A percentile compares a stretch with the other conserved stretches of the same genome.
phyloP scores from a whole-genome alignment of 2,888 invertebrate species.

The Andrena minutula region DNA sequence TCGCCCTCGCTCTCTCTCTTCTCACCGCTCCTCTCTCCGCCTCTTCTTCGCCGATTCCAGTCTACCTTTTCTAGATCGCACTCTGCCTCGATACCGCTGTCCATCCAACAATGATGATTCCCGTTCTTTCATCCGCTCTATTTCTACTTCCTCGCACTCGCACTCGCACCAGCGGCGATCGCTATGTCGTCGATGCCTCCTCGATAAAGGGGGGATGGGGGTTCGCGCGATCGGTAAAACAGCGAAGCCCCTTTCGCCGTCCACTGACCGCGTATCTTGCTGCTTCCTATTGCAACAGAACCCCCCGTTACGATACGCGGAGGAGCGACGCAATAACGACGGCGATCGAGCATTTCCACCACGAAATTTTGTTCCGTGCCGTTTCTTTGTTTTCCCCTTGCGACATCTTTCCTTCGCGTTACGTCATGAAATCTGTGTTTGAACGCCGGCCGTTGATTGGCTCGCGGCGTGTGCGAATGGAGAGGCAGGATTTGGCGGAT shows the following conservation, averaged over 20 bases:
- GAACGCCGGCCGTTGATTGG: slow-evolving; percentile 34
- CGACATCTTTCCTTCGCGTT: slow-evolving; percentile 21
- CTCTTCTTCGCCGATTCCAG: slow-evolving; percentile 38
- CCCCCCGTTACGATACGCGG: background rate
- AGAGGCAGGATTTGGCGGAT: background rate
- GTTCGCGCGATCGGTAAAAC: slow-evolving; percentile 56
- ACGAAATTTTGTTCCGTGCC: slow-evolving; percentile 15
- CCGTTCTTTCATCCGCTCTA: slow-evolving; percentile 62
- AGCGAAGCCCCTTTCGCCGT: slow-evolving; percentile 25
- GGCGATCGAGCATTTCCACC: slow-evolving; percentile 9
- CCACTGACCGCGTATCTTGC: background rate
- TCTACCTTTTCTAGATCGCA: slow-evolving; percentile 46
- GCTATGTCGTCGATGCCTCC: slow-evolving; percentile 48
- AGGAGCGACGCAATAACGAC: background rate
- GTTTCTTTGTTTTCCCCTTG: slow-evolving; percentile 1
- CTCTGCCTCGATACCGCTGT: slow-evolving; percentile 56
- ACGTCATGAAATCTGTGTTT: slow-evolving; percentile 40
- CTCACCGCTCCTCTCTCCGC: slow-evolving; percentile 42
- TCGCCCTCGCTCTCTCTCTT: slow-evolving; percentile 22
- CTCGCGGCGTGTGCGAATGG: slow-evolving; percentile 23
- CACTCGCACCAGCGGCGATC: slow-evolving; percentile 44
- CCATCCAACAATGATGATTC: slow-evolving; percentile 70
- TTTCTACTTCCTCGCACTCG: slow-evolving; percentile 49
- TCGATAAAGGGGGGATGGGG: slow-evolving; percentile 41
- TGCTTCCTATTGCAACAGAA: background rate